phyloP scores from a whole-genome alignment of 2,797 vertebrate genomes.

The Pseudotriccus pelzelni region DNA sequence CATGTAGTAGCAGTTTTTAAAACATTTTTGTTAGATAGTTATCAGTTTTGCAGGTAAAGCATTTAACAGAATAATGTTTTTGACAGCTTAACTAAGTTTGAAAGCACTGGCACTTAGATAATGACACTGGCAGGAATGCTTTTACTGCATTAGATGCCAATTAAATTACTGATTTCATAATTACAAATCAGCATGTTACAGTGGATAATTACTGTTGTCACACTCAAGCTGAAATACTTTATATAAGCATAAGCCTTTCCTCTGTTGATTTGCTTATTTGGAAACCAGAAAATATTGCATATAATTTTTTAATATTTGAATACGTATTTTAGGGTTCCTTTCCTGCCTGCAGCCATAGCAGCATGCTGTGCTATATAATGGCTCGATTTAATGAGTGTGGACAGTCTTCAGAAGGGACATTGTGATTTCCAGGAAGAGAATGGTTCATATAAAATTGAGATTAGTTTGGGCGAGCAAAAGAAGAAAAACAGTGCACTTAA shows the following conservation, averaged over 20 bases:
- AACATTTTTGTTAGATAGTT: neutral
- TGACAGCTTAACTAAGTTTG: slow-evolving; percentile 51
- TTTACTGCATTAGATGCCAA: slow-evolving; percentile 71
- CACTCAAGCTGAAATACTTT: slow-evolving; percentile 64
- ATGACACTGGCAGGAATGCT: slow-evolving; percentile 61
- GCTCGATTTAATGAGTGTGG: neutral
- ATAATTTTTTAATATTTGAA: slow-evolving; percentile 46
- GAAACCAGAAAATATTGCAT: slow-evolving; percentile 57
- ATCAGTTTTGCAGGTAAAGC: neutral
- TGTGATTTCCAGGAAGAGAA: neutral
- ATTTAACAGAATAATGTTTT: slow-evolving; percentile 32
- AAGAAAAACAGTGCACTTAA: neutral
- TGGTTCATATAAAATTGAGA: neutral
- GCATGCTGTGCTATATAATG: neutral
- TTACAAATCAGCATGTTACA: slow-evolving; percentile 69
- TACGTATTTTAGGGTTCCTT: neutral
- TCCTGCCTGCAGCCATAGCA: neutral
- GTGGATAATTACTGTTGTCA: slow-evolving; percentile 74
- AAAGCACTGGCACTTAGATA: slow-evolving; percentile 60
- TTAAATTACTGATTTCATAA: slow-evolving; percentile 77
- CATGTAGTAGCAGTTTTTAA: neutral
- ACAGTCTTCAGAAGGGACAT: neutral
- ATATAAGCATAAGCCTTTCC: slow-evolving; percentile 47
- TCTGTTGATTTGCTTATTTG: slow-evolving; percentile 66
- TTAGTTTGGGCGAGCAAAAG: neutral